Base-by-base conservation (phyloP, 2,797 vertebrate genomes). In the Luscinia megarhynchos region DNA sequence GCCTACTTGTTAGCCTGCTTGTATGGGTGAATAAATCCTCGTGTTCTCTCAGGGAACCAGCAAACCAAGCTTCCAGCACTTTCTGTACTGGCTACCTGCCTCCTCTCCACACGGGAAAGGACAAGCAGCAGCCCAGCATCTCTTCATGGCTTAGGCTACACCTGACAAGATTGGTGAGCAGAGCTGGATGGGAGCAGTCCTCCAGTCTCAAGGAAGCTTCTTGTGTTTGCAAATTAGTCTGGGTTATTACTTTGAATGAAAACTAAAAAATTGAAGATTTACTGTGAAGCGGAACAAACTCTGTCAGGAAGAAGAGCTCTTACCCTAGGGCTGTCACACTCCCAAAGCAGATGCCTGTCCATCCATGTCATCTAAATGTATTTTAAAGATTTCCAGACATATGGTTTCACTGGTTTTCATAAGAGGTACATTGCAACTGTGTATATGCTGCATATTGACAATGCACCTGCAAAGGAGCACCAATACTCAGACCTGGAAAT, bases 21-120 rank as follows among this genome's bases (percentile, higher is more conserved):
- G 87, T 4, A 74, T 95, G 87, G 85, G 89, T 90, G 93, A 88
- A 46, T 78, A 84, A 84, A 94, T 78, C 76, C 73, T 89, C 40
- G n/a, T 77, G 48, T 94, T 95, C 63, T 93, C 84, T 77, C 72
- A 64, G 81, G 40, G 41, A 78, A 92, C 48, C 69, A 61, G 87
- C 53, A 82, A 59, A 84, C 45, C 75, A 66, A 85, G 81, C 66
- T 96, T 94, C 92, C 21, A 40, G 63, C 41, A 41, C 41, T 79
- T 93, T 89, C 77, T 77, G 36, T 5, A 3, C 84, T 90, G 75
- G 45, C 70, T 90, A 67, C 30, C 84, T 69, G 48, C 74, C 53
- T 82, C 7, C 9, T 59, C 61, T 93, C 51, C 2, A 1, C 24
- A 50, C 45, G 32, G 64, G 61, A 64, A 57, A 57, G 54, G 22